Evolutionary conservation across 2,888 invertebrate species (phyloP), one percentile per base, ranked within the genome.

Genomic region (Branchinecta sandiegonensis): DNA sequence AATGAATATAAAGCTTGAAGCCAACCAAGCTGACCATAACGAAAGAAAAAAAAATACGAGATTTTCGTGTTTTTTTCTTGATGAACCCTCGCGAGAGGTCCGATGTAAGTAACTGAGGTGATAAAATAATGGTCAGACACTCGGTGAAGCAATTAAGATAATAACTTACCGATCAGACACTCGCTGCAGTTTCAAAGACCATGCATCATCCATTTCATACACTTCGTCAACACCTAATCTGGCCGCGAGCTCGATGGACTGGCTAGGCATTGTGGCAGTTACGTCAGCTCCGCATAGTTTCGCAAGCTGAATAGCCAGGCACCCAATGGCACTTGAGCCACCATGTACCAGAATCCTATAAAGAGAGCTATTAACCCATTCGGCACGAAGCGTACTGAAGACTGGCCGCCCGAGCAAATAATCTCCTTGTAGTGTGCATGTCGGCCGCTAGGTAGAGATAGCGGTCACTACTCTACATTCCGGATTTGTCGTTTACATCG

Each of bases 271-370:
- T 12, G 82, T 80, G 2, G 82, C 79, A 3, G 82, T 81, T n/a
- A 84, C 79, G 70, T 80, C 76, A 64, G 82, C 83, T 46, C 82
- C 82, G 82, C 83, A 83, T 65, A 80, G 74, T 72, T 80, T 80
- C 47, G 82, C 76, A 66, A 85, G 74, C 76, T 85, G 85, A 65
- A 81, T 80, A 65, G 84, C 76, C 66, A 84, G 79, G 74, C 83
- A 82, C 63, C 84, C 84, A 8, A 83, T 80, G 12, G 84, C 81
- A 23, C 83, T 82, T 72, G 81, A 82, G 66, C 82, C 84, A 66
- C 81, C 82, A 73, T 81, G 81, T 66, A 84, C 76, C 68, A 84
- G 77, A 70, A 84, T 76, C 72, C 84, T 84, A 73, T 17, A 56
- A 56, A 56, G 9, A 56, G 17, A 56, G 17, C 56, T 56, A 10